Percentiles rank a stretch among this genome's conserved stretches.
Evolutionary conservation across 2,888 invertebrate species (phyloP).

Genomic region (Pseudococcus longispinus): DNA sequence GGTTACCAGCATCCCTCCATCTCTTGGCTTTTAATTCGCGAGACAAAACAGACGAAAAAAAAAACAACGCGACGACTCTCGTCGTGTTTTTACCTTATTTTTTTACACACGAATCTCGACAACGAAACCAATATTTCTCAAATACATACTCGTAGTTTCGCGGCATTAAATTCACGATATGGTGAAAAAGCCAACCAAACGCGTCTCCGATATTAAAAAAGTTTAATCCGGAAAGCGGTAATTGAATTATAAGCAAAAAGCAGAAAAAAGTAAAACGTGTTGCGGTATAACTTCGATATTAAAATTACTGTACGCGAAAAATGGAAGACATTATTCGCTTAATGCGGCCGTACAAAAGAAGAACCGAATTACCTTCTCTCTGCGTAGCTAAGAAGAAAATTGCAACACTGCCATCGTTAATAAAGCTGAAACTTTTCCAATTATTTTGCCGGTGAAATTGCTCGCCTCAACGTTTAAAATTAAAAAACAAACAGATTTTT

Average conservation of each 20-base stretch:
- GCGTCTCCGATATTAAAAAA: conserved; percentile 52
- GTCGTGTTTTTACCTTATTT: background rate
- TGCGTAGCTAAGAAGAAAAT: conserved; percentile 15
- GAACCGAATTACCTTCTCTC: conserved; percentile 47
- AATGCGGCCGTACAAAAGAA: conserved; percentile 51
- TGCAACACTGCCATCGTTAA: conserved; percentile 52
- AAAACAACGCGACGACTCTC: background rate
- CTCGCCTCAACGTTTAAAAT: conserved; percentile 40
- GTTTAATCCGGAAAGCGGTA: conserved; percentile 51
- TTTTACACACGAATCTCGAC: background rate
- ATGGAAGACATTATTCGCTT: conserved; percentile 54
- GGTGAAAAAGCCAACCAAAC: background rate
- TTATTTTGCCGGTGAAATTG: conserved; percentile 45
- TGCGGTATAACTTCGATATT: conserved; percentile 55
- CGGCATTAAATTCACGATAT: conserved; percentile 42
- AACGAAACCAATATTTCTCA: background rate
- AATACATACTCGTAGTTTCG: conserved; percentile 38
- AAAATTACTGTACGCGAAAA: conserved; percentile 51
- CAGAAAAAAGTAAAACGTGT: conserved; percentile 48
- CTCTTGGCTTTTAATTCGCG: background rate
- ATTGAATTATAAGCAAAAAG: conserved; percentile 52
- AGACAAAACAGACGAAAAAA: background rate
- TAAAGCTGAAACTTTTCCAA: conserved; percentile 54
- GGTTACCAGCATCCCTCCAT: background rate
- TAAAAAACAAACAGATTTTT: conserved; percentile 40